Evolutionary conservation across 2,797 vertebrate species (phyloP).

Genomic region (Enteromius paludinosus): DNA sequence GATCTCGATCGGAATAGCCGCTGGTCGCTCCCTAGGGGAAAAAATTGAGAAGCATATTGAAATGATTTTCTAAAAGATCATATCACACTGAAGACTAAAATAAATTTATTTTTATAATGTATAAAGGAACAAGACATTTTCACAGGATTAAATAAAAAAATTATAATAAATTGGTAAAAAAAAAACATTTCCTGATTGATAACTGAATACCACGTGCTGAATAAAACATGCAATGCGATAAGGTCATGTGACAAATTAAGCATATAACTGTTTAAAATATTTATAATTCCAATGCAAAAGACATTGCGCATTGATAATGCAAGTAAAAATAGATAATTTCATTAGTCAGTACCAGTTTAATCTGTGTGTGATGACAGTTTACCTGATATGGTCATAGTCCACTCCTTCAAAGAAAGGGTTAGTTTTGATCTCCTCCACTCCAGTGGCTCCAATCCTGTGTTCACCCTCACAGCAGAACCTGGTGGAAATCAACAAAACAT

Average conservation of each 20-base stretch:
- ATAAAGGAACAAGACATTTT: not conserved
- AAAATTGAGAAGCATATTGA: not conserved
- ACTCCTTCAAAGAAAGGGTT: constrained; percentile 97
- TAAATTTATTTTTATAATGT: no score
- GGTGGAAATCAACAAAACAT: constrained; percentile 43
- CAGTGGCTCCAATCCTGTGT: constrained; percentile 87
- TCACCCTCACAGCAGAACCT: constrained; percentile 99
- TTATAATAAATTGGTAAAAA: no score
- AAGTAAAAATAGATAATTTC: not conserved
- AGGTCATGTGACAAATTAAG: not conserved
- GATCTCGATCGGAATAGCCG: constrained; percentile 89
- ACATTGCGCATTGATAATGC: not conserved
- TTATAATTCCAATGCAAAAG: not conserved
- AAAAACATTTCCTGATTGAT: not conserved
- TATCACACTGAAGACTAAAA: not conserved
- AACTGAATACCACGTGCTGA: not conserved
- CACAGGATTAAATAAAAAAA: not conserved
- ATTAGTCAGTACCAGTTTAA: not conserved
- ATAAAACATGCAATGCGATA: not conserved
- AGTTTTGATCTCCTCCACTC: constrained; percentile 94
- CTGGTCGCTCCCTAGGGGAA: constrained; percentile 84
- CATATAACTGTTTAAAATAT: not conserved
- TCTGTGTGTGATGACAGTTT: constrained; percentile 40
- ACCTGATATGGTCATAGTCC: constrained; percentile 99
- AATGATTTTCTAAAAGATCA: not conserved